phyloP scores from a whole-genome alignment of 2,797 vertebrate species.

The Pangasius mekongensis region DNA sequence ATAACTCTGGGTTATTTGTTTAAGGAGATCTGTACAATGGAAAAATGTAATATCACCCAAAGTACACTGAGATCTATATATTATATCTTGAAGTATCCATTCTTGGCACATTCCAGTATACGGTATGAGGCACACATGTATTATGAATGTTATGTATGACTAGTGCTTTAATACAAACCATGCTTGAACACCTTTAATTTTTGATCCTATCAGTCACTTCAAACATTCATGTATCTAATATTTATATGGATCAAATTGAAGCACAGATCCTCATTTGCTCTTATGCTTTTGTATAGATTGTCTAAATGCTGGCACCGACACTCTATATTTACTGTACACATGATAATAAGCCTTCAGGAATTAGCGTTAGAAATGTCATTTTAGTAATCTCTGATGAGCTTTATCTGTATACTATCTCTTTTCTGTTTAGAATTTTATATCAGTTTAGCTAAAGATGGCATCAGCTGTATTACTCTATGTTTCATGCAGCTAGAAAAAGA shows the following conservation, averaged over 20 bases:
- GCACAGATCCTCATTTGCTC: slow-evolving; percentile 40
- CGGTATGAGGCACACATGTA: slow-evolving; percentile 37
- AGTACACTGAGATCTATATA: slow-evolving; percentile 35
- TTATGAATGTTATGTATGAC: slow-evolving; percentile 40
- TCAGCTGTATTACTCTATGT: slow-evolving; percentile 9
- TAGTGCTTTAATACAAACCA: slow-evolving; percentile 20
- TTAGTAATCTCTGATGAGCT: neutral
- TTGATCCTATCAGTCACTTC: slow-evolving; percentile 64
- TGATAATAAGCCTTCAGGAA: slow-evolving; percentile 44
- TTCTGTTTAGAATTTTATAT: slow-evolving; percentile 22
- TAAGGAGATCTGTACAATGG: slow-evolving; percentile 8
- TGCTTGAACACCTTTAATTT: neutral
- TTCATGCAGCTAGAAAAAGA: slow-evolving; percentile 20
- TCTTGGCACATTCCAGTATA: slow-evolving; percentile 31
- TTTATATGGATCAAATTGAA: slow-evolving; percentile 52
- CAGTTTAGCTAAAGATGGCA: neutral
- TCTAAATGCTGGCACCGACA: slow-evolving; percentile 41
- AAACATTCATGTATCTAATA: slow-evolving; percentile 67
- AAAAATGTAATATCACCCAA: neutral
- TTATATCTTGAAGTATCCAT: slow-evolving; percentile 35
- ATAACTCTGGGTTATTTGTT: slow-evolving; percentile 8
- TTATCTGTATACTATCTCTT: slow-evolving; percentile 20
- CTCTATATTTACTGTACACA: slow-evolving; percentile 38
- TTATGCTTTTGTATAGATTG: slow-evolving; percentile 60
- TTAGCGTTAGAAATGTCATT: neutral